Evolutionary conservation across 2,113 vertebrate species (phyloP).

Genomic region (Rhinopithecus roxellana): DNA sequence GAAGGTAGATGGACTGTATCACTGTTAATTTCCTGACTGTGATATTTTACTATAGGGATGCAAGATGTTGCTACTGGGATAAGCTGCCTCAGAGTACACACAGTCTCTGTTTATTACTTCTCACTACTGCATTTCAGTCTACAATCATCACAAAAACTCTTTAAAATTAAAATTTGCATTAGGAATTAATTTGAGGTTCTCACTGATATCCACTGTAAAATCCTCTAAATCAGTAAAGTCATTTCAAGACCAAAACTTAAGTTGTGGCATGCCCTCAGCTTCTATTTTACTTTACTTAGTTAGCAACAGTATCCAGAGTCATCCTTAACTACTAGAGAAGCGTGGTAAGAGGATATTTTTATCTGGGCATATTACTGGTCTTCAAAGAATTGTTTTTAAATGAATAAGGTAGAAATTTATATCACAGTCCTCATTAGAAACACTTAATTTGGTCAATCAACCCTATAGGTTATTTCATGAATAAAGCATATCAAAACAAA

Average conservation of each 20-base stretch:
- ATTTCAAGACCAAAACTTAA: neutral
- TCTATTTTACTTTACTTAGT: neutral
- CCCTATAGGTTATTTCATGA: neutral
- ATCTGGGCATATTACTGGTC: neutral
- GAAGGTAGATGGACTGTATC: neutral
- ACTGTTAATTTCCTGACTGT: neutral
- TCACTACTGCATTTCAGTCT: neutral
- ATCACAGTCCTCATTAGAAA: neutral
- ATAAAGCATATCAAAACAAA: neutral
- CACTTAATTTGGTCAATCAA: neutral
- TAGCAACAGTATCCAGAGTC: neutral
- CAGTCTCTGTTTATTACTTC: neutral
- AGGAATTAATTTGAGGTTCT: neutral
- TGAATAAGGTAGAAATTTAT: neutral
- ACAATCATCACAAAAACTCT: neutral
- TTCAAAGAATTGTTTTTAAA: neutral
- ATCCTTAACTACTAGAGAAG: neutral
- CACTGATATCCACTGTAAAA: neutral
- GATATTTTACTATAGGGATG: neutral
- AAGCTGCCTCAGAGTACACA: neutral
- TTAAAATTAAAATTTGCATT: neutral
- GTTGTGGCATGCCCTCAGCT: neutral
- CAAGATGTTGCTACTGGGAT: rapidly evolving
- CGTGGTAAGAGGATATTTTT: neutral
- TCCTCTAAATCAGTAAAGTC: neutral